These are phyloP conservation scores for Clarias gariepinus DNA, from an alignment of 2,113 vertebrate species.

Conservation along the genomic window DNA sequence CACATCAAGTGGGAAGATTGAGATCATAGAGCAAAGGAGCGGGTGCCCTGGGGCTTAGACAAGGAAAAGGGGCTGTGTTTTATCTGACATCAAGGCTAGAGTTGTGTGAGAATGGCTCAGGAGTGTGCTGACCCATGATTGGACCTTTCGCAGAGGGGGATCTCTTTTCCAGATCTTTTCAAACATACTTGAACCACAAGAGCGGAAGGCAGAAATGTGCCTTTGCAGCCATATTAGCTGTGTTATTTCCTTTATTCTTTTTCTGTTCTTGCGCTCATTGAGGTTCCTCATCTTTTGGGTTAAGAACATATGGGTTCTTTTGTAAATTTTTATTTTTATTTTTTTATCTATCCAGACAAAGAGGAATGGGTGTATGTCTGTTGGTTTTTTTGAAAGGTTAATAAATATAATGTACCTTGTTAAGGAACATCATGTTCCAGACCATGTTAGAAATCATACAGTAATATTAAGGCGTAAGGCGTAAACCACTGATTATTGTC, in stretches of 20 bases:
- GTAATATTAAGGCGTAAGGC: neutral
- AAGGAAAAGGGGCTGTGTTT: slow-evolving; percentile 40
- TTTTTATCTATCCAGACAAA: no score
- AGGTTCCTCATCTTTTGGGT: neutral
- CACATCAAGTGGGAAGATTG: neutral
- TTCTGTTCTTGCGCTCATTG: neutral
- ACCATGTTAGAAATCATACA: neutral
- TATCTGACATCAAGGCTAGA: slow-evolving; percentile 48
- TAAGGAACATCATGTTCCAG: neutral
- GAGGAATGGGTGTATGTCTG: neutral
- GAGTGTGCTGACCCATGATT: slow-evolving; percentile 46
- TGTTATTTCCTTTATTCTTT: slow-evolving; percentile 15
- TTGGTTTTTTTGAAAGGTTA: no score
- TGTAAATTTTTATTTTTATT: neutral
- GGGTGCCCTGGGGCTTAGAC: neutral
- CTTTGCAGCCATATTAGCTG: neutral
- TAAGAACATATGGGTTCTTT: neutral
- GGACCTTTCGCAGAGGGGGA: slow-evolving; percentile 23
- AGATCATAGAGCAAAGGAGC: neutral
- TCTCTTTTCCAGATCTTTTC: slow-evolving; percentile 45
- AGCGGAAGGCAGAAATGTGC: slow-evolving; percentile 16
- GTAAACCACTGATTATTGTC: neutral
- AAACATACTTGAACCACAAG: slow-evolving; percentile 10
- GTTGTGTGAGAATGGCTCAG: slow-evolving; percentile 38
- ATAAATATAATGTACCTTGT: neutral